Evolutionary conservation across 2,113 vertebrate species (phyloP).

Genomic region (Anguilla japonica): DNA sequence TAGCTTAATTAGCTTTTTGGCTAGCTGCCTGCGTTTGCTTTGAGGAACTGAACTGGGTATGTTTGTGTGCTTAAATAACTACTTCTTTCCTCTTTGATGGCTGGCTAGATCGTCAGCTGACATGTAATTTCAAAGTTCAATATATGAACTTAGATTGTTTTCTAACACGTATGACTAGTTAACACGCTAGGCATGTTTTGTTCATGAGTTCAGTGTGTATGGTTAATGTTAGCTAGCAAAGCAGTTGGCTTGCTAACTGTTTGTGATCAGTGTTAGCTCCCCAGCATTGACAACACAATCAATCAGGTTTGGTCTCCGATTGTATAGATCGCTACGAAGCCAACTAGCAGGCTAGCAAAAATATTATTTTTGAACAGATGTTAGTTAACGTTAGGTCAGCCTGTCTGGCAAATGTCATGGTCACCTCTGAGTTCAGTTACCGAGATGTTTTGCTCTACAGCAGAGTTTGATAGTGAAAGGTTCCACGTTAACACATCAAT

Average conservation of each 20-base stretch:
- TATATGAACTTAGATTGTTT: not conserved
- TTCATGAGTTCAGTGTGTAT: not conserved
- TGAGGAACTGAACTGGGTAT: slow-evolving; percentile 1
- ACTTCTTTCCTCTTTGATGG: not conserved
- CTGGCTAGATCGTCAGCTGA: not conserved
- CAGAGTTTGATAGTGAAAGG: no score
- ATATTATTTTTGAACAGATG: no score
- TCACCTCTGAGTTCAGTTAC: not conserved
- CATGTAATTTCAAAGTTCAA: not conserved
- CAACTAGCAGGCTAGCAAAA: not conserved
- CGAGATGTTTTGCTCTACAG: no score
- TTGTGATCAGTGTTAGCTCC: not conserved
- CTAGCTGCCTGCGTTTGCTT: not conserved
- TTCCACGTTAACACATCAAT: not conserved
- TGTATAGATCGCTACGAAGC: not conserved
- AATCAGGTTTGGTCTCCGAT: not conserved
- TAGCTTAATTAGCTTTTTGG: not conserved
- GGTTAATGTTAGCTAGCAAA: not conserved
- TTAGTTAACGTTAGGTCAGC: not conserved
- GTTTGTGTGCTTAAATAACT: not conserved
- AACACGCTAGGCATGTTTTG: no score
- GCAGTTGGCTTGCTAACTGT: no score
- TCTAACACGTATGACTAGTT: no score
- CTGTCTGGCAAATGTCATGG: not conserved
- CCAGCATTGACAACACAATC: no score